phyloP scores from a whole-genome alignment of 2,888 invertebrate species.

The Tetanocera ferruginea region DNA sequence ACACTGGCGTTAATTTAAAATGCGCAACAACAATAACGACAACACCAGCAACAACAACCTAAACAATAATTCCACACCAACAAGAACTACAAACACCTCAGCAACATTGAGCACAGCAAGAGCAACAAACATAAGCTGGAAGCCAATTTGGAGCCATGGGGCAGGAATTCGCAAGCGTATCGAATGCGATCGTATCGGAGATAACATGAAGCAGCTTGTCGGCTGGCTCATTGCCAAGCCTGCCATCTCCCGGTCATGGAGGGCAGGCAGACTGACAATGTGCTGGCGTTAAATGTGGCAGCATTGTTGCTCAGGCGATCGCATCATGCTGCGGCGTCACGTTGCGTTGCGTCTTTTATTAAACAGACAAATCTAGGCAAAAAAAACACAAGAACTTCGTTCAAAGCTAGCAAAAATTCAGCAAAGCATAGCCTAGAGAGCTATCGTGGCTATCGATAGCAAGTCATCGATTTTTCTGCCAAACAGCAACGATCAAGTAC shows the following conservation, averaged over 20 bases:
- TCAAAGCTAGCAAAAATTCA: not conserved
- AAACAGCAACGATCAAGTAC: not conserved
- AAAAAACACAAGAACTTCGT: not conserved
- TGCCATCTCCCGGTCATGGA: not conserved
- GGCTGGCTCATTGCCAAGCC: not conserved
- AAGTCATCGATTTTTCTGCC: conserved; percentile 25
- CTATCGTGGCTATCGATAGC: conserved; percentile 17
- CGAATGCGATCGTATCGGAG: conserved; percentile 21
- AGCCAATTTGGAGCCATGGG: conserved; percentile 18
- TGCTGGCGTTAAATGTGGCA: conserved; percentile 40
- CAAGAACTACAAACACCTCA: not conserved
- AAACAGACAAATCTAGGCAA: not conserved
- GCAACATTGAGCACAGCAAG: not conserved
- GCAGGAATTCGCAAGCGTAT: conserved; percentile 30
- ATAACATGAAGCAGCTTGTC: conserved; percentile 11
- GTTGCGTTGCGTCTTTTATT: not conserved
- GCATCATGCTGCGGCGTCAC: conserved; percentile 32
- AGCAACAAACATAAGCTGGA: not conserved
- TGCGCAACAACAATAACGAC: conserved; percentile 18
- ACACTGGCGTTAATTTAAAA: conserved; percentile 30
- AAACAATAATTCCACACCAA: not conserved
- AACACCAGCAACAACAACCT: not conserved
- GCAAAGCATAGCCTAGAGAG: not conserved
- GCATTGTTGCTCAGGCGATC: conserved; percentile 42
- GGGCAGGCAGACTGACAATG: conserved; percentile 11